Evolutionary conservation across 2,797 vertebrate species (phyloP), one percentile per base, ranked within the genome.

Genomic region (Botia almorhae): DNA sequence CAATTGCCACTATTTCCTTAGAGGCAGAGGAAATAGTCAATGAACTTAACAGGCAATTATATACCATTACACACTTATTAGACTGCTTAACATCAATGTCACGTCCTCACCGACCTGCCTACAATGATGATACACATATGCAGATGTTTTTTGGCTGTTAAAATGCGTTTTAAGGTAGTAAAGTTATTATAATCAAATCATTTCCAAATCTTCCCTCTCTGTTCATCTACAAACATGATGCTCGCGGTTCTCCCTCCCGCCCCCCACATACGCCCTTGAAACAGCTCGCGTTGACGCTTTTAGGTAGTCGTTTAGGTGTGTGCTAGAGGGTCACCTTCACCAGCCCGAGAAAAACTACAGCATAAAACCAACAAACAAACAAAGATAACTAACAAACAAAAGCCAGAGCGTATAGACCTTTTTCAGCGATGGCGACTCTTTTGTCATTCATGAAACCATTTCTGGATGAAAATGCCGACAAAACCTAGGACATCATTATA

Each of bases 401-500:
- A 67, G 70, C 69, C 21, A 73, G 50, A 68, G 74, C 33, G 55
- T 71, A 80, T 81, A 72, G 61, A 78, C 72, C 76, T 73, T 75
- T 67, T 71, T 81, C 78, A 74, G 71, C 76, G 68, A 82, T 58
- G 74, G 71, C 63, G 72, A 72, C 73, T 76, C 67, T 75, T 75
- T 58, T 48, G 61, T 72, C 67, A 78, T 76, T 81, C 33, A 61
- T 61, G 26, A 74, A 75, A 80, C 77, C 69, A 85, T 82, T 82
- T 67, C 43, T 16, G 67, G 36, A 77, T 85, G 83, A 86, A 81
- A 50, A 81, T 86, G 89, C 75, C 63, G 78, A 89, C 89, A 87
- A 85, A 82, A 84, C 73, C 81, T 65, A 85, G 80, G 86, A 90
- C 87, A 72, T 81, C 85, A 85, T 88, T 82, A 83, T 86, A 84